phyloP scores from a whole-genome alignment of 2,888 invertebrate species.

The Sphinx pinastri region DNA sequence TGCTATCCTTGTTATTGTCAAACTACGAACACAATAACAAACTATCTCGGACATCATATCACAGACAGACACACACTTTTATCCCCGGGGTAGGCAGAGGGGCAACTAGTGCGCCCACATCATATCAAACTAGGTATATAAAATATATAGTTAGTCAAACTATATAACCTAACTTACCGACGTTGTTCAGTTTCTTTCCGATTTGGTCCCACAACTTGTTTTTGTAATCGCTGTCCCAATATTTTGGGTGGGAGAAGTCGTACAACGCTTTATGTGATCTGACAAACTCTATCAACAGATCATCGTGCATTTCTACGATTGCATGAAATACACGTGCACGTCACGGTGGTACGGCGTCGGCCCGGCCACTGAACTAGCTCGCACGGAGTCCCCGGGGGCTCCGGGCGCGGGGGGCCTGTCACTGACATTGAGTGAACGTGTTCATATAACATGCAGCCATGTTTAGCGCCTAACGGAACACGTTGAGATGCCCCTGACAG shows the following conservation, averaged over 20 bases:
- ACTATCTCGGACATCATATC: no score
- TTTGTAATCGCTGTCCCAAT: background rate
- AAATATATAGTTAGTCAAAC: no score
- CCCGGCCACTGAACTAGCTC: constrained; percentile 1
- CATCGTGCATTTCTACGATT: background rate
- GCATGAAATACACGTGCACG: background rate
- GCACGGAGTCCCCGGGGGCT: background rate
- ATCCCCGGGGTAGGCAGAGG: no score
- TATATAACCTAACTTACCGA: background rate
- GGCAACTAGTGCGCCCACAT: no score
- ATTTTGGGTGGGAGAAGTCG: background rate
- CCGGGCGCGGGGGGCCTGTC: background rate
- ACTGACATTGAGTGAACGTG: background rate
- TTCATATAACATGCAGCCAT: no score
- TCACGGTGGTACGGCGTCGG: background rate
- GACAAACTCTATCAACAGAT: background rate
- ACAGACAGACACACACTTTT: no score
- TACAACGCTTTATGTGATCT: background rate
- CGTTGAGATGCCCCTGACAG: no score
- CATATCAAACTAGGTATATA: no score
- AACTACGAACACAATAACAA: no score
- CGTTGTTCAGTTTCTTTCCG: background rate
- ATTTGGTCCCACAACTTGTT: constrained; percentile 6
- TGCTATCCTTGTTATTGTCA: no score
- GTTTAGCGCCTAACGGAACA: no score